Evolutionary conservation across 2,113 vertebrate species (phyloP).

Genomic region (Asarcornis scutulata): DNA sequence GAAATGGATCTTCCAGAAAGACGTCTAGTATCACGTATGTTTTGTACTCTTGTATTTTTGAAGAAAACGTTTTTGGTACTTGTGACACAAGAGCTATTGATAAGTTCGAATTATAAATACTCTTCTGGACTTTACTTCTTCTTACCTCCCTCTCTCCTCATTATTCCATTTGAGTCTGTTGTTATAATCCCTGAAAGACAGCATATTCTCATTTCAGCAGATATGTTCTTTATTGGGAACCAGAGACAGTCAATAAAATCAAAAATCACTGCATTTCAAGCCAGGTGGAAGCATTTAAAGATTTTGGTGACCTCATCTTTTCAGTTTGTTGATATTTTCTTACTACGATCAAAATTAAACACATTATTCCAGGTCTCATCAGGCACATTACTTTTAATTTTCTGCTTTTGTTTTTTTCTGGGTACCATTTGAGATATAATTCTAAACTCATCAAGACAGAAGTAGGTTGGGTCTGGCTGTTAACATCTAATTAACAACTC

Average conservation of each 20-base stretch:
- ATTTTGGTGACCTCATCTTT: neutral
- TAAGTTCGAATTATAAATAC: neutral
- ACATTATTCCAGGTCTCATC: neutral
- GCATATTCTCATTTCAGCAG: neutral
- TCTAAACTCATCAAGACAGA: neutral
- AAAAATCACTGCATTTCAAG: neutral
- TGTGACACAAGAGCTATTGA: neutral
- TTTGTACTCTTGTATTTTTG: neutral
- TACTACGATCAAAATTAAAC: neutral
- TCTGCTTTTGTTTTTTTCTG: neutral
- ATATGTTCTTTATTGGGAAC: neutral
- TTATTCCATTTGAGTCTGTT: neutral
- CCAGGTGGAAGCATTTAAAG: neutral
- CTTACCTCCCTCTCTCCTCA: neutral
- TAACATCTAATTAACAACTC: neutral
- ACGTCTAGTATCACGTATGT: conserved; percentile 74
- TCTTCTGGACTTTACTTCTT: neutral
- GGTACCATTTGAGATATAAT: neutral
- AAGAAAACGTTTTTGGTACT: neutral
- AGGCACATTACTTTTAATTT: neutral
- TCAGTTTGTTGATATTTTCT: neutral
- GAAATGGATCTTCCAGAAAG: conserved; percentile 58
- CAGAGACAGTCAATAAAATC: neutral
- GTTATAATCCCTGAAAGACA: neutral
- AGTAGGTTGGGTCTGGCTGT: neutral